Conservation (phyloP, 92 coral and sea anemone genomes). For the Hydrozoanthus gracilis region DNA sequence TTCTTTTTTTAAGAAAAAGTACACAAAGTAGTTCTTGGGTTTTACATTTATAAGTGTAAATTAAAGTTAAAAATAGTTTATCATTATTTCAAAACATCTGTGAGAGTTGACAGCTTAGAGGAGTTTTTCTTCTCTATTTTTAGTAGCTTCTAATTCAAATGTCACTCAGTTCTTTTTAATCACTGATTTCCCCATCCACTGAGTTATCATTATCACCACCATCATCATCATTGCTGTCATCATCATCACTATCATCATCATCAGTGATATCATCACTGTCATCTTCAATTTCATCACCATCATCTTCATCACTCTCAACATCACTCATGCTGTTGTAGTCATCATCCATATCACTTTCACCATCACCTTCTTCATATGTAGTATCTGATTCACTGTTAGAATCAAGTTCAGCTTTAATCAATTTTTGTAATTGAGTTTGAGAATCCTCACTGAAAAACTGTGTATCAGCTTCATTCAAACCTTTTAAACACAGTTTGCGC, state of each 20-base stretch:
- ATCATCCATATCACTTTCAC: neutral
- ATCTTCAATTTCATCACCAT: neutral
- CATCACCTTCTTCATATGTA: neutral
- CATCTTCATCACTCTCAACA: neutral
- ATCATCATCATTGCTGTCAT: neutral
- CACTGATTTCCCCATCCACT: too few species aligned
- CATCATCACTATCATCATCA: neutral
- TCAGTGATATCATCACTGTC: neutral
- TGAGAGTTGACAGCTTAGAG: too few species aligned
- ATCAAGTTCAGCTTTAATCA: neutral
- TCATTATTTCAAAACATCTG: too few species aligned
- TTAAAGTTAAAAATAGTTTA: too few species aligned
- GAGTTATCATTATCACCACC: neutral
- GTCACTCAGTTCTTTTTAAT: too few species aligned
- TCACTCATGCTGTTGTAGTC: neutral
- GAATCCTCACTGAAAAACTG: neutral
- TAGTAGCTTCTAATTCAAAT: too few species aligned
- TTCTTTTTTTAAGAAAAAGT: too few species aligned
- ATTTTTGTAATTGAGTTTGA: neutral
- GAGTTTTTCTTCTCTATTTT: too few species aligned
- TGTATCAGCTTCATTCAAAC: conserved; percentile 26
- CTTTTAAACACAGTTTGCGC: conserved; percentile 6
- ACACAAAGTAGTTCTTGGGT: too few species aligned
- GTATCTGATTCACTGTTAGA: neutral
- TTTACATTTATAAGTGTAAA: too few species aligned